Evolutionary conservation across 2,113 vertebrate genomes (phyloP).

Genomic region (Turnix velox): DNA sequence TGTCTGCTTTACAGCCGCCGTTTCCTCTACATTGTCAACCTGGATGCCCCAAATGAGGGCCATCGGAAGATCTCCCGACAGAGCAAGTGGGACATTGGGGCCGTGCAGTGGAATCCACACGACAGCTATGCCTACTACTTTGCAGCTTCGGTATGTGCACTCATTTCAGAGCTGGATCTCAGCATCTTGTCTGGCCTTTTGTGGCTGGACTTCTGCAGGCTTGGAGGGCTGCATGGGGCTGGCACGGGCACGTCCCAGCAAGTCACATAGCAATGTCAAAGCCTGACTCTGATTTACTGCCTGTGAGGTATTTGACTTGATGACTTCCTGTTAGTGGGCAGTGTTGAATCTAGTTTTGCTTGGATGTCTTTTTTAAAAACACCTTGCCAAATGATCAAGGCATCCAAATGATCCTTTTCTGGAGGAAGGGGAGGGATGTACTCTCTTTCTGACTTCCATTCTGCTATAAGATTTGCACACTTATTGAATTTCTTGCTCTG

Average conservation of each 20-base stretch:
- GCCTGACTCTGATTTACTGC: not conserved
- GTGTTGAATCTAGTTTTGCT: not conserved
- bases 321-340: not conserved
- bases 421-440: not conserved
- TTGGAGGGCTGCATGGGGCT: not conserved
- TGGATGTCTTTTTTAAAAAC: not conserved
- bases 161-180: not conserved
- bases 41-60: constrained; percentile 85
- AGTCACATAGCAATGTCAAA: not conserved
- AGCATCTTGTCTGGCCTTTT: rapidly evolving
- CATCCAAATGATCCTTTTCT: not conserved
- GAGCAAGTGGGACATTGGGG: constrained; percentile 98
- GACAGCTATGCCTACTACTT: constrained; percentile 84
- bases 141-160: constrained; percentile 85
- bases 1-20: constrained; percentile 78
- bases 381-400: not conserved
- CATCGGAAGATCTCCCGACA: constrained; percentile 91
- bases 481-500: not conserved
- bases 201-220: not conserved
- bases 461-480: not conserved
- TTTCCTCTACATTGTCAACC: constrained; percentile 92
- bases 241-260: not conserved
- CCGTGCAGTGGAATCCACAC: constrained; percentile 97
- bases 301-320: not conserved
- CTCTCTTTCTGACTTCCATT: not conserved